Base-by-base conservation (phyloP, 2,888 invertebrate species). In the Lasius platythorax region DNA sequence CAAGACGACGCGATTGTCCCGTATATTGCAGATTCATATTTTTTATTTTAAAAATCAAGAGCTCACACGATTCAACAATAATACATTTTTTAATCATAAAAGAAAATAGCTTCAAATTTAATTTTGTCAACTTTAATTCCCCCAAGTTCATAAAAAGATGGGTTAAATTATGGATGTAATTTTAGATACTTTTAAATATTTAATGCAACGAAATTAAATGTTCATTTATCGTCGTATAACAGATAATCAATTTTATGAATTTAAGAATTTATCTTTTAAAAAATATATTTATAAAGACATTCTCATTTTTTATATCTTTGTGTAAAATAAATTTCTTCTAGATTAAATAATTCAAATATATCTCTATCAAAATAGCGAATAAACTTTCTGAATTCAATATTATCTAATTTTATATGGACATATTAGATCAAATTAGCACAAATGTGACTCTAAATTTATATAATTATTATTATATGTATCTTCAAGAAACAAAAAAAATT, bases 1-100 rank as follows among this genome's bases (percentile, higher is more conserved):
- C 87, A 85, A 82, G 82, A 85, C 86, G 75, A 81, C 68, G 72
- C 50, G 37, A 76, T 23, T 53, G 28, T 78, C 18, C n/a, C 58
- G 73, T 50, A 5, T 33, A 63, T 46, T 8, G 12, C 12, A 18
- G 23, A 63, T 66, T 11, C 8, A 30, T n/a, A 15, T 18, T 58
- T 12, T 18, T 11, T 2, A 68, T 43, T 33, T 43, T 15, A 4
- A 15, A 30, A 67, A 30, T 23, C 28, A 23, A 66, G 3, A 3
- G 0, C 23, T 28, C 37, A 23, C 23, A 23, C 23, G 3, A 50
- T 40, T 5, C 33, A 5, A 67, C 11, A 4, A 56, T 28, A 43
- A 40, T 50, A 2, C 5, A 18, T 33, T 66, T 15, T n/a, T 64
- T 33, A 61, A 43, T n/a, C 18, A 12, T 11, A 37, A 3, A 11